These are phyloP conservation scores for Laticauda colubrina DNA, from an alignment of 2,113 vertebrate genomes.

Conservation along the genomic window DNA sequence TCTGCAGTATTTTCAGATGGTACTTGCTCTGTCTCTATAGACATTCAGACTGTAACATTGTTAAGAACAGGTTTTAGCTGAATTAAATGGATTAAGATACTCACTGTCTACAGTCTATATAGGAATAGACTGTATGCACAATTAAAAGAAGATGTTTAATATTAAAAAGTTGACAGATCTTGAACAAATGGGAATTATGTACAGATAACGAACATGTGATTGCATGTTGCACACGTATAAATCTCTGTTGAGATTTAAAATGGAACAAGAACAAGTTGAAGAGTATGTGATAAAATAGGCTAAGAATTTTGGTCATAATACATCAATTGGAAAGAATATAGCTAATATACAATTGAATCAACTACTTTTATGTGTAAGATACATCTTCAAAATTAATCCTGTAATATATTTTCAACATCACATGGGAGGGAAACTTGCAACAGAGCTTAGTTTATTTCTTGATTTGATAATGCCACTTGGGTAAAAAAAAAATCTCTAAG, in stretches of 20 bases:
- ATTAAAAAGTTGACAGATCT: background rate
- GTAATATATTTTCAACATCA: background rate
- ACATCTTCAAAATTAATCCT: background rate
- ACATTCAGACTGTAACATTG: background rate
- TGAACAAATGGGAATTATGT: background rate
- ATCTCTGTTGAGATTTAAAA: background rate
- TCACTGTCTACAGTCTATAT: background rate
- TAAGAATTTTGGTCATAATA: background rate
- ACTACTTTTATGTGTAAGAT: background rate
- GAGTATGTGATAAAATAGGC: background rate
- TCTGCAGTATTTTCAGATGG: background rate
- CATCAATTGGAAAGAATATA: background rate
- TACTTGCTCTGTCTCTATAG: background rate
- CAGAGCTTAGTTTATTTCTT: background rate
- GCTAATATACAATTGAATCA: background rate
- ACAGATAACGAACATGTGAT: background rate
- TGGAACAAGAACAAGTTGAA: background rate
- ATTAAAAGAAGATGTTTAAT: background rate
- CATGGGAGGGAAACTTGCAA: background rate
- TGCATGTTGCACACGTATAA: background rate
- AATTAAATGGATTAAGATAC: background rate
- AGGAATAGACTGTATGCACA: background rate
- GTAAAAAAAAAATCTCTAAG: background rate
- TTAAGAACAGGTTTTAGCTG: background rate
- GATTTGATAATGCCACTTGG: background rate